Evolutionary conservation across 2,113 vertebrate species (phyloP).

Genomic region (Galbula dea): DNA sequence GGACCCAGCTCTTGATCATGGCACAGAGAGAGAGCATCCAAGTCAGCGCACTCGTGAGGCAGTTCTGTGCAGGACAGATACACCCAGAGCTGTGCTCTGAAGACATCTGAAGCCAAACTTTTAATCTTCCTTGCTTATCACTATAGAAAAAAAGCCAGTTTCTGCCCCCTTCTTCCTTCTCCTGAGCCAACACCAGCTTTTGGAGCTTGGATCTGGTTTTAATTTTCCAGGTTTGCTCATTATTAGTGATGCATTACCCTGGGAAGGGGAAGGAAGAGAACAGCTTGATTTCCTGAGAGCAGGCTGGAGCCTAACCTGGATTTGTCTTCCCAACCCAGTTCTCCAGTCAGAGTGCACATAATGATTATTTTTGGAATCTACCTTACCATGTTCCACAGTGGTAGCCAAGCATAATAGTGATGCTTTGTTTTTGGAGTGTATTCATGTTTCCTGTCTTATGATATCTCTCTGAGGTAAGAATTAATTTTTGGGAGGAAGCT

Average conservation of each 20-base stretch:
- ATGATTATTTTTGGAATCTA: constrained; percentile 26
- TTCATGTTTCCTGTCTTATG: neutral
- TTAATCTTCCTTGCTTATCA: neutral
- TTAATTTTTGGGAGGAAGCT: neutral
- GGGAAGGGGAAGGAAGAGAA: neutral
- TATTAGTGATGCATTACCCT: neutral
- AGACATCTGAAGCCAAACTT: neutral
- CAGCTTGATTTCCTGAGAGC: neutral
- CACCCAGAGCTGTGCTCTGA: neutral
- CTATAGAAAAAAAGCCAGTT: neutral
- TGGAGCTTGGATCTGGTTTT: neutral
- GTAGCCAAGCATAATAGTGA: constrained; percentile 17
- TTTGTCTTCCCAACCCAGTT: neutral
- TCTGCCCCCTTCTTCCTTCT: neutral
- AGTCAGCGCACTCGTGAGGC: neutral
- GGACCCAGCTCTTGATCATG: neutral
- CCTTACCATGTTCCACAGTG: neutral
- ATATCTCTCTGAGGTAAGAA: neutral
- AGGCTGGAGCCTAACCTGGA: neutral
- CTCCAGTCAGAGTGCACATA: neutral
- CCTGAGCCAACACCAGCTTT: neutral
- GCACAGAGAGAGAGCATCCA: neutral
- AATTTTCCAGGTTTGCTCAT: constrained; percentile 1
- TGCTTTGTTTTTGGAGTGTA: neutral
- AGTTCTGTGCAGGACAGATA: neutral